These are phyloP conservation scores for Abramis brama DNA, from an alignment of 2,113 vertebrate species.

Conservation along the genomic window DNA sequence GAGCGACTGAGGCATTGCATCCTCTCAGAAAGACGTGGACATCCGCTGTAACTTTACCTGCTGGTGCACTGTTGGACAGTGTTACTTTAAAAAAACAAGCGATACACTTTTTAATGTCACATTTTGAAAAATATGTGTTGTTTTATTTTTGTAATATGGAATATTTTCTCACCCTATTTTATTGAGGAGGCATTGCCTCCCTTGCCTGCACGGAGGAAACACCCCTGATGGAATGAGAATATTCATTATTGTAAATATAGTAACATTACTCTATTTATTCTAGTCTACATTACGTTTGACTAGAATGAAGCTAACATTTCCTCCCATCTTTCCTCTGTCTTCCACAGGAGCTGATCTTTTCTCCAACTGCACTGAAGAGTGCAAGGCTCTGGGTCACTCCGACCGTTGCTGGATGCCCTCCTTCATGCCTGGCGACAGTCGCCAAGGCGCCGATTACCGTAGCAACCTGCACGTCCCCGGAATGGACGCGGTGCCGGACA, in stretches of 20 bases:
- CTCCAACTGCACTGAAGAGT: conserved; percentile 99
- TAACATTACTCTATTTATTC: not conserved
- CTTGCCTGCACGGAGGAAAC: no score
- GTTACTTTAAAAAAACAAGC: no score
- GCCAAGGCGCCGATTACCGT: conserved; percentile 97
- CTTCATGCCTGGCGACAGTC: conserved; percentile 92
- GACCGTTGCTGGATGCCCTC: conserved; percentile 99
- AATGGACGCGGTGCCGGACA: conserved; percentile 98
- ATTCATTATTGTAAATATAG: not conserved
- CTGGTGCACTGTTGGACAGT: no score
- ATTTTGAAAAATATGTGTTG: no score
- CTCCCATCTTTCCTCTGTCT: not conserved
- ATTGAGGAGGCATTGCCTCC: no score
- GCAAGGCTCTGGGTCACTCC: conserved; percentile 97
- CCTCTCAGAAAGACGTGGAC: no score
- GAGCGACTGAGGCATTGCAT: no score
- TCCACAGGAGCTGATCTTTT: conserved; percentile 76
- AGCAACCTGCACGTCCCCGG: conserved; percentile 98
- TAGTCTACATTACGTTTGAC: not conserved
- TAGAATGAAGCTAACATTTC: not conserved
- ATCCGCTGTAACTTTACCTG: no score
- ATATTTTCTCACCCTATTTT: no score
- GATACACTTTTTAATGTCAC: no score
- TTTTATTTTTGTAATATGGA: no score
- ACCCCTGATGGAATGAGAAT: no score